A percentile compares a stretch with the other conserved stretches of the same genome.
Evolutionary conservation across 2,888 invertebrate species (phyloP).

Genomic region (Spisula subtruncata): DNA sequence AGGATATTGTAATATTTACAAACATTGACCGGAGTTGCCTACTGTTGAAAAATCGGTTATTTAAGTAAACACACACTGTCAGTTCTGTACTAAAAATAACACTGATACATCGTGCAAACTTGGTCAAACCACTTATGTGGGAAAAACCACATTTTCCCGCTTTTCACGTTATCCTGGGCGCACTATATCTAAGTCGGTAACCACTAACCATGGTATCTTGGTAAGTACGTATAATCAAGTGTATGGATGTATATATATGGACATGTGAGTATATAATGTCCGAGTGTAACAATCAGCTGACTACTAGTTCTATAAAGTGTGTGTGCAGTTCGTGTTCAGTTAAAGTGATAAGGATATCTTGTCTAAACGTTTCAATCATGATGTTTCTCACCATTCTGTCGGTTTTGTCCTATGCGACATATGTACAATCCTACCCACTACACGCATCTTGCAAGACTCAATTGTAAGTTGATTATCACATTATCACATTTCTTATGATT

Average conservation of each 20-base stretch:
- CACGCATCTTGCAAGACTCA: conserved; percentile 63
- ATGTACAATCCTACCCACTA: conserved; percentile 38
- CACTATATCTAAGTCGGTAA: neutral
- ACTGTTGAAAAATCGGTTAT: no score
- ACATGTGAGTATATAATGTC: no score
- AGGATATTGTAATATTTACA: no score
- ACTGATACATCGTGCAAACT: no score
- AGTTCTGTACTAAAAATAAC: no score
- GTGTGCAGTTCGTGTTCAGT: neutral
- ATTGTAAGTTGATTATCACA: conserved; percentile 45
- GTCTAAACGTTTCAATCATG: neutral
- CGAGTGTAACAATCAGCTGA: conserved; percentile 8
- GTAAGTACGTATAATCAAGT: neutral
- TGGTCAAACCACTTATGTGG: no score
- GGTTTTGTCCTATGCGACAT: neutral
- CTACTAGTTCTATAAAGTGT: no score
- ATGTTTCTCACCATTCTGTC: neutral
- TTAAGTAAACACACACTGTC: no score
- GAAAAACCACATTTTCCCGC: no score
- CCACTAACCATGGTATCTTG: neutral
- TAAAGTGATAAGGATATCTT: neutral
- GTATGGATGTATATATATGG: neutral
- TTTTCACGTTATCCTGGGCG: no score
- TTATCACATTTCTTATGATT: no score
- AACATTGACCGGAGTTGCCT: no score